Evolutionary conservation across 2,113 vertebrate genomes (phyloP).

Genomic region (Cichladusa arquata): DNA sequence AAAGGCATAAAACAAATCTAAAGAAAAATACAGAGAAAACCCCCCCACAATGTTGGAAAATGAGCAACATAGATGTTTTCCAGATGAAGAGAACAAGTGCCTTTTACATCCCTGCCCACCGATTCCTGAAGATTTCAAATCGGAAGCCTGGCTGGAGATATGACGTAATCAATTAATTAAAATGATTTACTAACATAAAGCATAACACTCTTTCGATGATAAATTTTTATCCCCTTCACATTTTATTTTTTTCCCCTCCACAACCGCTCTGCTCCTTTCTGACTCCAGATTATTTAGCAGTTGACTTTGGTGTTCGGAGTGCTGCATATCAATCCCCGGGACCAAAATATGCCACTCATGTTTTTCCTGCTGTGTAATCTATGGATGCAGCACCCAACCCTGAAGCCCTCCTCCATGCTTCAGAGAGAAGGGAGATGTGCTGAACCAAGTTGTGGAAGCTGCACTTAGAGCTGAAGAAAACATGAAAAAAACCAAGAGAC

Average conservation of each 20-base stretch:
- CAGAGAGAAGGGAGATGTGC: not conserved
- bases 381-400: not conserved
- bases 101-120: not conserved
- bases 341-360: not conserved
- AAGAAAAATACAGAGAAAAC: not conserved
- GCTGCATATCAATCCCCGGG: not conserved
- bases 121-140: not conserved
- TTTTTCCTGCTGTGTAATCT: not conserved
- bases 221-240: not conserved
- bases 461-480: not conserved
- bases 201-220: not conserved
- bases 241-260: accelerated
- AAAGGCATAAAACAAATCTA: not conserved
- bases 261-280: not conserved
- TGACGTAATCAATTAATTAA: not conserved
- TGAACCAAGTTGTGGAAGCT: not conserved
- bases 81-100: not conserved
- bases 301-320: not conserved
- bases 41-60: not conserved
- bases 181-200: conserved; percentile 24
- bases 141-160: not conserved
- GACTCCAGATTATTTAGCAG: not conserved
- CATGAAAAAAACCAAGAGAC: not conserved
- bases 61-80: not conserved
- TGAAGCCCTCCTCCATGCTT: not conserved